Conservation (phyloP, 2,888 invertebrate species). For the Palloptera scutellata region DNA sequence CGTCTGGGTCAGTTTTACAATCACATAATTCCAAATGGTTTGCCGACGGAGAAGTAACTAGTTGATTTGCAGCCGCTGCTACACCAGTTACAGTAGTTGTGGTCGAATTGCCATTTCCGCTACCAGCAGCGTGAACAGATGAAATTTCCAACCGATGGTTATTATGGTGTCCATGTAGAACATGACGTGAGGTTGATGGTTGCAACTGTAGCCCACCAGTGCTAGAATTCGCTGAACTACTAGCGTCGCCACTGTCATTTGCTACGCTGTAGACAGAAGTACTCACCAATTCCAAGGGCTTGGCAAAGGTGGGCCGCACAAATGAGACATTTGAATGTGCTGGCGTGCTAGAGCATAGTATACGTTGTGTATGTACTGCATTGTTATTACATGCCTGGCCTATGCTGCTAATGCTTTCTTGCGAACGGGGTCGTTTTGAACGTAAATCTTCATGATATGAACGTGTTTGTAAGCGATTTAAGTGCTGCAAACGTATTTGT, state of each 20-base stretch:
- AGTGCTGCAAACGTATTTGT: constrained; percentile 45
- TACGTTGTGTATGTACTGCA: constrained; percentile 24
- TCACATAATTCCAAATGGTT: constrained; percentile 53
- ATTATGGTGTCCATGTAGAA: constrained; percentile 24
- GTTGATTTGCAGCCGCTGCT: neutral
- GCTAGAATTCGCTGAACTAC: neutral
- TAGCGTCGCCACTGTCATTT: constrained; percentile 28
- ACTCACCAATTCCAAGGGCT: constrained; percentile 52
- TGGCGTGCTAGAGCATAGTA: constrained; percentile 33
- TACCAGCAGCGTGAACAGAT: neutral
- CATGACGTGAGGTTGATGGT: constrained; percentile 28
- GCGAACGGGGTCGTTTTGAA: constrained; percentile 49
- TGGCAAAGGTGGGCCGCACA: constrained; percentile 56
- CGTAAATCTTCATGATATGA: constrained; percentile 50
- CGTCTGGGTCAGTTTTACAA: constrained; percentile 63
- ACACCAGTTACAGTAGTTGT: constrained; percentile 3
- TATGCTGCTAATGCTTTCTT: constrained; percentile 41
- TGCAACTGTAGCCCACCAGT: constrained; percentile 8
- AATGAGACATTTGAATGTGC: constrained; percentile 53
- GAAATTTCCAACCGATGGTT: constrained; percentile 42
- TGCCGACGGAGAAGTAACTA: constrained; percentile 1
- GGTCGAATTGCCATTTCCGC: constrained; percentile 33
- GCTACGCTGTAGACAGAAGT: constrained; percentile 45
- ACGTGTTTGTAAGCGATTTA: constrained; percentile 48
- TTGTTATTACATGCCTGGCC: too few species aligned